Evolutionary conservation across 2,797 vertebrate species (phyloP).

Genomic region (Rallus crepitans): DNA sequence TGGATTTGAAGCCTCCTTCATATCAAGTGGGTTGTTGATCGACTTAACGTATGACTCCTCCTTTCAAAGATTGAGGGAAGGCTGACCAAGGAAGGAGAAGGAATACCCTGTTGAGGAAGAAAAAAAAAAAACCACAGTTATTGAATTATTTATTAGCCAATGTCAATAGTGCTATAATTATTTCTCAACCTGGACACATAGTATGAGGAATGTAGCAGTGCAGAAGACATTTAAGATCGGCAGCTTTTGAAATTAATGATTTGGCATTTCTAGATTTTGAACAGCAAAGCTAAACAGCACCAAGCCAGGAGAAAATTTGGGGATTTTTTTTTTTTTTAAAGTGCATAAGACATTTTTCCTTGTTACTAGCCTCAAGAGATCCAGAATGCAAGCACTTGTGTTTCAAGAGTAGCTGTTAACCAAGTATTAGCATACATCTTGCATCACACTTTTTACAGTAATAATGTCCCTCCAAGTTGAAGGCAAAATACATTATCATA

Average conservation of each 20-base stretch:
- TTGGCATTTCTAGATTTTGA: not conserved
- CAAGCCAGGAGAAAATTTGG: not conserved
- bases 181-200: not conserved
- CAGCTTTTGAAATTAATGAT: not conserved
- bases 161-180: not conserved
- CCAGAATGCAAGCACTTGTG: not conserved
- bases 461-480: conserved; percentile 28
- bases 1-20: conserved; percentile 72
- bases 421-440: not conserved
- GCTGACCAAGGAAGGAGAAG: conserved; percentile 93
- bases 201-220: not conserved
- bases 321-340: not conserved
- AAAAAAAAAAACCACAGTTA: not conserved
- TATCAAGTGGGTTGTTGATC: conserved; percentile 94
- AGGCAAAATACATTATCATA: not conserved
- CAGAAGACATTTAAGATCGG: not conserved
- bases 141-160: not conserved
- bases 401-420: not conserved
- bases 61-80: conserved; percentile 91
- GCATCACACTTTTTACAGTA: not conserved
- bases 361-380: not conserved
- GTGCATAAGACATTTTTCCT: not conserved
- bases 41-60: conserved; percentile 94
- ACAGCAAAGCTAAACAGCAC: not conserved
- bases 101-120: conserved; percentile 78